Percentiles rank a stretch among this genome's conserved stretches.
Conservation (phyloP, 2,888 invertebrate species). For the Sceliomorpha sp. region DNA sequence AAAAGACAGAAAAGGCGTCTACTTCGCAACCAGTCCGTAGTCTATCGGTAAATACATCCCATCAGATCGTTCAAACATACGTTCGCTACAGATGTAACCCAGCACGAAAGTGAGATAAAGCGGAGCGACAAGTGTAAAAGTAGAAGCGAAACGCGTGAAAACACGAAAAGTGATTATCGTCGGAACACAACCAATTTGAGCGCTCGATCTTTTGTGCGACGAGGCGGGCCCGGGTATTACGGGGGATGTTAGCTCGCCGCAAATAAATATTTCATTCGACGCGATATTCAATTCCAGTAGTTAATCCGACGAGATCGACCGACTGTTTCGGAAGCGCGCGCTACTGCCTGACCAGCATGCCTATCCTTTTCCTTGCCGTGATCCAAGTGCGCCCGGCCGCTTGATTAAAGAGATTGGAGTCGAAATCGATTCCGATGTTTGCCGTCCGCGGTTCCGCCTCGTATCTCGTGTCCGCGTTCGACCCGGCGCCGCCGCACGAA, state of each 20-base stretch:
- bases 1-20: too few species aligned
- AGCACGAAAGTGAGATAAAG: too few species aligned
- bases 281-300: conserved; percentile 54
- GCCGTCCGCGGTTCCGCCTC: conserved; percentile 53
- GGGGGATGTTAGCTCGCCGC: conserved; percentile 38
- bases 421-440: conserved; percentile 70
- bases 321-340: conserved; percentile 50
- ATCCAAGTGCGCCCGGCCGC: conserved; percentile 64
- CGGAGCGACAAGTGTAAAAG: too few species aligned
- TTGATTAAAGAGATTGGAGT: conserved; percentile 79
- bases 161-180: conserved; percentile 15
- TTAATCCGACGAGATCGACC: conserved; percentile 57
- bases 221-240: conserved; percentile 35
- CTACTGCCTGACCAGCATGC: conserved; percentile 55
- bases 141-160: too few species aligned
- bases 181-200: conserved; percentile 35
- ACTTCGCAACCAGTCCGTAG: too few species aligned
- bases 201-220: conserved; percentile 29
- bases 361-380: conserved; percentile 47
- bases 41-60: too few species aligned
- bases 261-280: conserved; percentile 52
- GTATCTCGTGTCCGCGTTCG: conserved; percentile 56
- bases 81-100: too few species aligned
- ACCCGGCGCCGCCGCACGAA: conserved; percentile 62
- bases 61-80: too few species aligned